Evolutionary conservation across 2,888 invertebrate species (phyloP).

Genomic region (Synanthedon andrenaeformis): DNA sequence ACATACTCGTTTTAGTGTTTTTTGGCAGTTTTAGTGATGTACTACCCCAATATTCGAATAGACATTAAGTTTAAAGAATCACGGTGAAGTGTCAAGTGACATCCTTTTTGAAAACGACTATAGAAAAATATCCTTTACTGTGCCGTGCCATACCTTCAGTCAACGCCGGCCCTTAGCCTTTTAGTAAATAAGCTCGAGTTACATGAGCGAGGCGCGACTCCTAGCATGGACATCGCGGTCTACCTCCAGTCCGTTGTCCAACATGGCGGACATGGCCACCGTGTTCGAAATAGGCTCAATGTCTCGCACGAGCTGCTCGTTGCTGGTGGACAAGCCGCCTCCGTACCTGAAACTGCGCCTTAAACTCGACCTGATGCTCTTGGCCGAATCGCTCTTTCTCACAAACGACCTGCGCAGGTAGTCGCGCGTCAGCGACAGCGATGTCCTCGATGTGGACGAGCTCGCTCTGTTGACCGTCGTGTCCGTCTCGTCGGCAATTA

Average conservation of each 20-base stretch:
- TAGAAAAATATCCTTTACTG: no score
- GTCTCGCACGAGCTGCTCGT: constrained; percentile 71
- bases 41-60: no score
- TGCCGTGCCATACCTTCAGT: no score
- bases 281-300: constrained; percentile 72
- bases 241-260: constrained; percentile 34
- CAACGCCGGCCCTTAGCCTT: neutral
- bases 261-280: constrained; percentile 56
- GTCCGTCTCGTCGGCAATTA: constrained; percentile 45
- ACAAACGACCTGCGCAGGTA: constrained; percentile 52
- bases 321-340: constrained; percentile 55
- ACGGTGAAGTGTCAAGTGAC: no score
- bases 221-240: constrained; percentile 32
- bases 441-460: constrained; percentile 37
- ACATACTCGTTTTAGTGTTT: no score
- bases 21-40: no score
- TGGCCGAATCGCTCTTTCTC: constrained; percentile 51
- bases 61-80: no score
- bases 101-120: no score
- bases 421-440: constrained; percentile 43
- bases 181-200: constrained; percentile 6
- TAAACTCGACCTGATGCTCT: constrained; percentile 52
- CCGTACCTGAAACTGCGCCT: constrained; percentile 57
- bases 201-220: constrained; percentile 53
- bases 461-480: constrained; percentile 9